These are phyloP conservation scores for Liolophura sinensis DNA, from an alignment of 1,140 invertebrate genomes.

Conservation along the genomic window DNA sequence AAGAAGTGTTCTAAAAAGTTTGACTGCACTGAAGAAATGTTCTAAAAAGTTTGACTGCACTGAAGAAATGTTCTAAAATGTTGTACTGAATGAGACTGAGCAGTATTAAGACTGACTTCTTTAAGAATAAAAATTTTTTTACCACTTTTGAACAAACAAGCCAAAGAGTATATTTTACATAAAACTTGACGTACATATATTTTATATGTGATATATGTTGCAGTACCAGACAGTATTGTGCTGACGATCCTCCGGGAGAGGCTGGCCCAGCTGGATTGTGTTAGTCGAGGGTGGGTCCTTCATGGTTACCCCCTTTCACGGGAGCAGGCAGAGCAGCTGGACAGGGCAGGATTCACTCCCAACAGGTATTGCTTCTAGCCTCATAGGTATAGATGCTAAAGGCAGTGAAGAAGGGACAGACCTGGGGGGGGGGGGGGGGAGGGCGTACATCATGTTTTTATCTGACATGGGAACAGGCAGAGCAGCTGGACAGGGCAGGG, in stretches of 20 bases:
- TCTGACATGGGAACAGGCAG: conserved; percentile 52
- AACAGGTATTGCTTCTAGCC: too few species aligned
- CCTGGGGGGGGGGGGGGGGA: too few species aligned
- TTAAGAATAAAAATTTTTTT: not conserved
- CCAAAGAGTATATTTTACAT: not conserved
- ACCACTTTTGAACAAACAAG: not conserved
- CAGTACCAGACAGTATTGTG: conserved; percentile 57
- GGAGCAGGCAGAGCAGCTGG: conserved; percentile 56
- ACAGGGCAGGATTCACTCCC: conserved; percentile 48
- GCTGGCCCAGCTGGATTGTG: conserved; percentile 55
- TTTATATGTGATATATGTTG: conserved; percentile 11
- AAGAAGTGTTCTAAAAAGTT: too few species aligned
- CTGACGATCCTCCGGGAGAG: conserved; percentile 51
- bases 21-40: too few species aligned
- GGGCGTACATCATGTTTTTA: too few species aligned
- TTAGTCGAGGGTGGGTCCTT: conserved; percentile 57
- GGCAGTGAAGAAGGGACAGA: too few species aligned
- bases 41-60: too few species aligned
- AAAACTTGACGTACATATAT: conserved; percentile 3
- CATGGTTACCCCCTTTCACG: conserved; percentile 53
- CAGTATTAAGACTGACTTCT: too few species aligned
- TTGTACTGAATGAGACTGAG: too few species aligned
- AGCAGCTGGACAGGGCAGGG: conserved; percentile 47
- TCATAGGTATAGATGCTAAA: too few species aligned
- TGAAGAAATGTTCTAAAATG: too few species aligned